Evolutionary conservation across 2,888 invertebrate genomes (phyloP), one percentile per base, ranked within the genome.

Genomic region (Agonopterix heracliana): DNA sequence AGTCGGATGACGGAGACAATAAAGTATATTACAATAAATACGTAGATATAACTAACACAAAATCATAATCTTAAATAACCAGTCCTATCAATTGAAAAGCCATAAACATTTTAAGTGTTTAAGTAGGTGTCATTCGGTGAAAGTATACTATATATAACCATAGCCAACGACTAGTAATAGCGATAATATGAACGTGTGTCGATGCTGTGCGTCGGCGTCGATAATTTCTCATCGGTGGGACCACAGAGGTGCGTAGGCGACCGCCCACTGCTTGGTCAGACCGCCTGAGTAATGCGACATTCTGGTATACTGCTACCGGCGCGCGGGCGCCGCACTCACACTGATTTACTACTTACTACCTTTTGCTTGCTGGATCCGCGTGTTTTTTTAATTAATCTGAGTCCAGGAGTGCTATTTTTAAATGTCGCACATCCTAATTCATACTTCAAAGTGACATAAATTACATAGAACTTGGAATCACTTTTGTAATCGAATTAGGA

Each of bases 81-180:
- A 26, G 26, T 26, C 26, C 26, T 26, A 26, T 26, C 26, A 26
- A 26, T 26, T 26, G 26, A 26, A 5, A 5, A 26, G 26, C 26
- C 26, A 26, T 26, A 26, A 26, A 38, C 10, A n/a, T 38, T 38
- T 38, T 38, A n/a, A n/a, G 38, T 38, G 38, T 57, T 51, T 42
- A 53, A 56, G 68, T 71, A 69, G 68, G 71, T 70, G 72, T 69
- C 64, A 57, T 70, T 63, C 57, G 66, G 72, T 66, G 74, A 79
- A 78, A 77, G 75, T 61, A 60, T 51, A 12, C 65, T 53, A 63
- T 54, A 57, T 45, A 55, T 59, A 47, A 51, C 51, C 55, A 63
- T 67, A 60, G 53, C 56, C 57, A 57, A 54, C n/a, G 38, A n/a
- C 26, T 5, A 26, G 38, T 55, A 52, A 49, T 47, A 54, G 46